Evolutionary conservation across 2,888 invertebrate species (phyloP).

Genomic region (Ashinkailepas kermadecensis): DNA sequence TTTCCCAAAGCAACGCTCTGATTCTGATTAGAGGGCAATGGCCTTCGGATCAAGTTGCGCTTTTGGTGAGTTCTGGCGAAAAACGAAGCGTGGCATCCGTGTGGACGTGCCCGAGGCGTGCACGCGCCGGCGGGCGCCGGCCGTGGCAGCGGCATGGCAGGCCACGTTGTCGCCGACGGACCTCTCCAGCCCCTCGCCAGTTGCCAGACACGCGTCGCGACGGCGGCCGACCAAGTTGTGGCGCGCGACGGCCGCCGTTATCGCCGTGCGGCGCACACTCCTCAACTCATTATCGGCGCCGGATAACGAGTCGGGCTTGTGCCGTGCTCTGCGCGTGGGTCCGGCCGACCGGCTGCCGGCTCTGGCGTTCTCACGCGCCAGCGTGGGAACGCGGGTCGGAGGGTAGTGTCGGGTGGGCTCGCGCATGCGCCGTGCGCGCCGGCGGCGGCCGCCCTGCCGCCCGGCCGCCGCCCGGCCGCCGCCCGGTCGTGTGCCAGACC

Average conservation of each 20-base stretch:
- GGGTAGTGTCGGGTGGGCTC: background rate
- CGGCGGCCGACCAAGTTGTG: too few species aligned
- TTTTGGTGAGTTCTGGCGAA: too few species aligned
- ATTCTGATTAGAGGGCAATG: too few species aligned
- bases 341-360: background rate
- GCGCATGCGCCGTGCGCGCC: constrained; percentile 8
- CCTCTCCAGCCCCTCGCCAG: too few species aligned
- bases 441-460: background rate
- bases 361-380: background rate
- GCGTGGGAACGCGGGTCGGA: constrained; percentile 9
- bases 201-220: too few species aligned
- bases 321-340: background rate
- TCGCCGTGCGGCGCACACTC: background rate
- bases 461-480: constrained; percentile 1
- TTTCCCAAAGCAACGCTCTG: too few species aligned
- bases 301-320: background rate
- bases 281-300: background rate
- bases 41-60: too few species aligned
- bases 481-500: constrained; percentile 8
- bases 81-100: too few species aligned
- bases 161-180: too few species aligned
- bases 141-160: too few species aligned
- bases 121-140: too few species aligned
- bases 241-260: background rate
- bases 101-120: too few species aligned